These are phyloP conservation scores for Apis mellifera DNA, from an alignment of 1,140 invertebrate species.

Conservation along the genomic window DNA sequence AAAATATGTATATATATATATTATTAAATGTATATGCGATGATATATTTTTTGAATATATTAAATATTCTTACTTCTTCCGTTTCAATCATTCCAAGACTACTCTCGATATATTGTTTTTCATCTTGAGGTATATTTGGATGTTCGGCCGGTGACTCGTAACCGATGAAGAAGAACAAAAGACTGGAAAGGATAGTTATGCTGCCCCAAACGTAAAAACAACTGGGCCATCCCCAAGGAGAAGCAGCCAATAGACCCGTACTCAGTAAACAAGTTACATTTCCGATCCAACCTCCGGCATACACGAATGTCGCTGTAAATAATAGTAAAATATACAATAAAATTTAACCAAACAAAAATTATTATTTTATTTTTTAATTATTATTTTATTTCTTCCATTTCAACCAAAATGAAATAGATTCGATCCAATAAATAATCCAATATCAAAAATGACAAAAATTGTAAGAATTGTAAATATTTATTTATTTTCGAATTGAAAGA, in stretches of 20 bases:
- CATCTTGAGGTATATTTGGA: conserved; percentile 74
- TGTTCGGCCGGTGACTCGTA: conserved; percentile 81
- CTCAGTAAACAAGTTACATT: conserved; percentile 85
- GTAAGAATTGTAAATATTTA: no score
- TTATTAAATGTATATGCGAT: not conserved
- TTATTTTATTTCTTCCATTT: no score
- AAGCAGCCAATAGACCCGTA: conserved; percentile 83
- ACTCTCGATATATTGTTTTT: conserved; percentile 79
- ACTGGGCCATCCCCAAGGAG: conserved; percentile 84
- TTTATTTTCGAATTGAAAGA: no score
- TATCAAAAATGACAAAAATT: no score
- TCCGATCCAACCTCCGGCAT: conserved; percentile 83
- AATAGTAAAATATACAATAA: not conserved
- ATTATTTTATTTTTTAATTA: no score
- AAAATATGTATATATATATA: conserved; percentile 1
- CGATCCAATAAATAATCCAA: no score
- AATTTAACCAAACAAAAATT: no score
- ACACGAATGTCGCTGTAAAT: conserved; percentile 73
- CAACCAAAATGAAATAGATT: no score
- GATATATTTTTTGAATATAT: not conserved
- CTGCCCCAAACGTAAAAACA: conserved; percentile 84
- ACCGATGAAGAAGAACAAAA: conserved; percentile 75
- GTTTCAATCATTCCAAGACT: conserved; percentile 80
- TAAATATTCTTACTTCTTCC: conserved; percentile 71
- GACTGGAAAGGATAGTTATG: conserved; percentile 71